Conservation (phyloP, 2,797 vertebrate genomes). For the Heteromormyrus szaboi region DNA sequence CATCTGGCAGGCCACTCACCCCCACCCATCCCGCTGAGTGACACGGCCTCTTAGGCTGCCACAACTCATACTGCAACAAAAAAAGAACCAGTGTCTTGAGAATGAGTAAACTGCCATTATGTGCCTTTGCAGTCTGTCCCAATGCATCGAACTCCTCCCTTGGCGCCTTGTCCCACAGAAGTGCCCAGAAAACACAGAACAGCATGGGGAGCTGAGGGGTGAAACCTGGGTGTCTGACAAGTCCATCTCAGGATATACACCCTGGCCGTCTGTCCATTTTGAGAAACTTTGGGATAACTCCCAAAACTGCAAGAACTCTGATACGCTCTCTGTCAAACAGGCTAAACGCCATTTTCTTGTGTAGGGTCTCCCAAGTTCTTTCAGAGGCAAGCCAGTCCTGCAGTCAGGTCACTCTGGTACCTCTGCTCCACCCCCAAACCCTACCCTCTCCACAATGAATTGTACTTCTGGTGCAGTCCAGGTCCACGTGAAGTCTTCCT, state of each 20-base stretch:
- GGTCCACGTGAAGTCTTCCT: conserved; percentile 34
- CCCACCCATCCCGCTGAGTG: conserved; percentile 27
- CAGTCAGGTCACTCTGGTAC: neutral
- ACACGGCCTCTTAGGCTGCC: conserved; percentile 36
- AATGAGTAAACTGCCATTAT: conserved; percentile 50
- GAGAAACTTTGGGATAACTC: neutral
- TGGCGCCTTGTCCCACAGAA: conserved; percentile 30
- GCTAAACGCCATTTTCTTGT: neutral
- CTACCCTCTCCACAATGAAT: neutral
- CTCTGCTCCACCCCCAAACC: conserved; percentile 3
- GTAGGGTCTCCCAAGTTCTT: neutral
- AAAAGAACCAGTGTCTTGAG: conserved; percentile 27
- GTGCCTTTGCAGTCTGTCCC: conserved; percentile 23
- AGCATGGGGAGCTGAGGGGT: neutral
- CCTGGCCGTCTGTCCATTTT: neutral
- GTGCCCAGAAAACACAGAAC: conserved; percentile 26
- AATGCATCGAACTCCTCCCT: conserved; percentile 23
- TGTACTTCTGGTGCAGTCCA: conserved; percentile 1
- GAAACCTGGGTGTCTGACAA: neutral
- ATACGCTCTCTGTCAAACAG: neutral
- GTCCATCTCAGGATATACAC: neutral
- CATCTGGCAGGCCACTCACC: conserved; percentile 44
- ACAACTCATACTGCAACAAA: conserved; percentile 36
- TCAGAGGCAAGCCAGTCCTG: neutral
- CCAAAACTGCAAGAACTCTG: neutral